These are phyloP conservation scores for Octodon degus DNA, from an alignment of 2,113 vertebrate genomes.

Conservation along the genomic window DNA sequence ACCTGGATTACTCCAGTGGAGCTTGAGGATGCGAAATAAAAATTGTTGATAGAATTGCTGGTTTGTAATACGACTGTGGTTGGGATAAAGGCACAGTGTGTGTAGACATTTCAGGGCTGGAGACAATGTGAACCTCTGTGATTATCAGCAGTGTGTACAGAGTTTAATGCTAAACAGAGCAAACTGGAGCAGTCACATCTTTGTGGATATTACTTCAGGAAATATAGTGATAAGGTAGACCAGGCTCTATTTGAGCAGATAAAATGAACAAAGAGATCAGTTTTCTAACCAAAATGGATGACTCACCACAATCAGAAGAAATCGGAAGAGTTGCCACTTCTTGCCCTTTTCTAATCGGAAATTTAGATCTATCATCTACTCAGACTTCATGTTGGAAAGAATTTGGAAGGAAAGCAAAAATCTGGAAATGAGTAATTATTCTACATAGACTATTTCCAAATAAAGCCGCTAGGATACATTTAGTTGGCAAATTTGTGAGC, in stretches of 20 bases:
- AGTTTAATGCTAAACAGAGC: not conserved
- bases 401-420: slow-evolving; percentile 26
- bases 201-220: not conserved
- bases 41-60: not conserved
- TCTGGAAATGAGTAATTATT: slow-evolving; percentile 66
- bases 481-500: slow-evolving; percentile 54
- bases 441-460: slow-evolving; percentile 56
- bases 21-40: not conserved
- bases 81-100: not conserved
- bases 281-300: not conserved
- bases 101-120: not conserved
- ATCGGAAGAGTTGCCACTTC: not conserved
- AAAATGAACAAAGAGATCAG: not conserved
- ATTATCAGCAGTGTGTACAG: not conserved
- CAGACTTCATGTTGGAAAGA: not conserved
- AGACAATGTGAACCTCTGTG: not conserved
- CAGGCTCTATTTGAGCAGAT: not conserved
- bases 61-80: not conserved
- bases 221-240: not conserved
- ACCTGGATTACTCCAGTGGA: not conserved
- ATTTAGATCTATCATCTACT: slow-evolving; percentile 1
- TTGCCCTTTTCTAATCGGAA: slow-evolving; percentile 3
- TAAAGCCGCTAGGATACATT: slow-evolving; percentile 60
- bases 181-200: not conserved
- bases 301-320: not conserved